phyloP scores from a whole-genome alignment of 2,888 invertebrate genomes.

The Trachelus stipa region DNA sequence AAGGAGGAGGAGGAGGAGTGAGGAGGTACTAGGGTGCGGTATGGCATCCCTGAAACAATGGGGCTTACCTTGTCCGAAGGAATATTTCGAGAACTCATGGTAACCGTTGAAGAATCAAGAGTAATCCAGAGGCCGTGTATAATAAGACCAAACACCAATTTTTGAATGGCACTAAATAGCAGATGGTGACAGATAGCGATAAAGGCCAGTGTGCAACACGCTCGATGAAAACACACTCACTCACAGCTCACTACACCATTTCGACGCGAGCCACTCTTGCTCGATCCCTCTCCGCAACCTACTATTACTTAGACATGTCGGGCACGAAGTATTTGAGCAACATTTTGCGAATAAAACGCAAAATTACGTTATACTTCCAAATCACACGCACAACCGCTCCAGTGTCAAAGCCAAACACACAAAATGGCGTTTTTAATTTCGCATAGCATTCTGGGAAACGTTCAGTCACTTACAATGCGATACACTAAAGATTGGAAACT shows the following conservation, averaged over 20 bases:
- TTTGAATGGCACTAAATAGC: slow-evolving; percentile 41
- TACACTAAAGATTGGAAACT: background rate
- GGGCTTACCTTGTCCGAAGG: slow-evolving; percentile 83
- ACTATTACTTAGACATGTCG: slow-evolving; percentile 59
- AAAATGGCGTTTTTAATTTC: slow-evolving; percentile 60
- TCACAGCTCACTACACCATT: slow-evolving; percentile 47
- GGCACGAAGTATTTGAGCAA: slow-evolving; percentile 54
- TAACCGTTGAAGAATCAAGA: slow-evolving; percentile 46
- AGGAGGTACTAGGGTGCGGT: slow-evolving; percentile 7
- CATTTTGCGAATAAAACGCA: slow-evolving; percentile 52
- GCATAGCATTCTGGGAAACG: slow-evolving; percentile 49
- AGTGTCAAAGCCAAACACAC: slow-evolving; percentile 63
- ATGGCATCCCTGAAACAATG: background rate
- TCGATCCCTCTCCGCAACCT: slow-evolving; percentile 28
- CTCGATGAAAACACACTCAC: slow-evolving; percentile 43
- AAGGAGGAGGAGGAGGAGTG: slow-evolving; percentile 5
- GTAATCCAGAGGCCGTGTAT: slow-evolving; percentile 56
- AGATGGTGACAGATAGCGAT: slow-evolving; percentile 26
- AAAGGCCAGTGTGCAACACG: slow-evolving; percentile 29
- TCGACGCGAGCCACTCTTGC: slow-evolving; percentile 30
- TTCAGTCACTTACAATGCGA: background rate
- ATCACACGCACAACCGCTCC: slow-evolving; percentile 40
- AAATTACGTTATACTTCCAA: slow-evolving; percentile 23
- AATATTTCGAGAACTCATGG: slow-evolving; percentile 84
- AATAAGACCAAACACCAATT: slow-evolving; percentile 44